Conservation (phyloP, 1,140 invertebrate species). For the Drosophila nigromelanica region DNA sequence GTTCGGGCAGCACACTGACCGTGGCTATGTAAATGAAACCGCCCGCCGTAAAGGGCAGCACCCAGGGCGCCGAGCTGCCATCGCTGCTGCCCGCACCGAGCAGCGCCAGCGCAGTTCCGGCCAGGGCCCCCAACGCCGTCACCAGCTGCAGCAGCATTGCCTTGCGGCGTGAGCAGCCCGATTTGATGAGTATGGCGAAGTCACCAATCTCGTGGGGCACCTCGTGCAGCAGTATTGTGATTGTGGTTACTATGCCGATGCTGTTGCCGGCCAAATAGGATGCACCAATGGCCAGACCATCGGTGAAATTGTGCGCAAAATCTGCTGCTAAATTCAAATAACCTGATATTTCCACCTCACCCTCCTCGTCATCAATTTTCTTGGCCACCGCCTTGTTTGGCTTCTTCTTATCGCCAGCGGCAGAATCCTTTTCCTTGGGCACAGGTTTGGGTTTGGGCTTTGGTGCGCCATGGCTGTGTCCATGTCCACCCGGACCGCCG, state of each 20-base stretch:
- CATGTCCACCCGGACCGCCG: slow-evolving; percentile 85
- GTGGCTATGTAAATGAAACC: slow-evolving; percentile 98
- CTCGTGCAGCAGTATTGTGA: slow-evolving; percentile 96
- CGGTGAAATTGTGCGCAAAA: slow-evolving; percentile 98
- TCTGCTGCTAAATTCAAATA: slow-evolving; percentile 98
- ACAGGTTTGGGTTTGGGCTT: slow-evolving; percentile 52
- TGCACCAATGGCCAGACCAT: slow-evolving; percentile 97
- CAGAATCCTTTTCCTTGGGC: slow-evolving; percentile 56
- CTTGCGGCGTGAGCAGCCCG: slow-evolving; percentile 95
- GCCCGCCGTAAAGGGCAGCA: slow-evolving; percentile 97
- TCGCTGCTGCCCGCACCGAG: slow-evolving; percentile 84
- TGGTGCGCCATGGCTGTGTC: slow-evolving; percentile 83
- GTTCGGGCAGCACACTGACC: slow-evolving; percentile 95
- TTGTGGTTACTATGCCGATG: slow-evolving; percentile 95
- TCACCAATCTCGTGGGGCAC: slow-evolving; percentile 99
- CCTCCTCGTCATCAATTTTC: slow-evolving; percentile 72
- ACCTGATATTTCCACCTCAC: slow-evolving; percentile 90
- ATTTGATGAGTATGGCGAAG: slow-evolving; percentile 97
- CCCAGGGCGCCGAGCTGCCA: slow-evolving; percentile 94
- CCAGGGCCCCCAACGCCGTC: slow-evolving; percentile 97
- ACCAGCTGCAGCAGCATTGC: slow-evolving; percentile 95
- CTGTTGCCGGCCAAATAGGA: slow-evolving; percentile 95
- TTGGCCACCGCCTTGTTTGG: slow-evolving; percentile 54
- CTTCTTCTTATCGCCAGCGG: slow-evolving; percentile 70
- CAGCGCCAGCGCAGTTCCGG: slow-evolving; percentile 94